Evolutionary conservation across 2,113 vertebrate species (phyloP).

Genomic region (Apistogramma diplotaenia): DNA sequence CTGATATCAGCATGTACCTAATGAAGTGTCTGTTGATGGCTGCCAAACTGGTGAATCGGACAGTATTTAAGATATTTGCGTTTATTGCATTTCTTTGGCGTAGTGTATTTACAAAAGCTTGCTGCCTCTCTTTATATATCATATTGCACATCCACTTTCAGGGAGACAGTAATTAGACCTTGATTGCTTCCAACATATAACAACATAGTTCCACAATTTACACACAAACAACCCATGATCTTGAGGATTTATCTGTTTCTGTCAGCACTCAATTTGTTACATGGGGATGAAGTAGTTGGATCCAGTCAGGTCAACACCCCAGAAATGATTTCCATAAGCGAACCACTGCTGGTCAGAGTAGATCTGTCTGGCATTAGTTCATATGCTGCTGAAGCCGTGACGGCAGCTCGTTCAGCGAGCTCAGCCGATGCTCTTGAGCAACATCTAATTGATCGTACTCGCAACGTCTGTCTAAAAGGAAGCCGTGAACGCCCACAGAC

Average conservation of each 20-base stretch:
- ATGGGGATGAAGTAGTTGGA: not conserved
- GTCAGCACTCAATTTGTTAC: not conserved
- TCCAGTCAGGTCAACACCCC: not conserved
- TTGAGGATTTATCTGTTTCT: not conserved
- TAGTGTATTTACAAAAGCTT: not conserved
- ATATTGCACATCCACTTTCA: not conserved
- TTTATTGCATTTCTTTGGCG: not conserved
- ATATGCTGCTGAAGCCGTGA: conserved; percentile 55
- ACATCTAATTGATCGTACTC: conserved; percentile 25
- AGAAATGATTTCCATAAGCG: not conserved
- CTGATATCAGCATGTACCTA: too few species aligned
- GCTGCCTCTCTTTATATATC: not conserved
- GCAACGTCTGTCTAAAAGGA: conserved; percentile 75
- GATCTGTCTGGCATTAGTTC: conserved; percentile 25
- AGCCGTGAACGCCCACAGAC: conserved; percentile 82
- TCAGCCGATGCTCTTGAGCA: conserved; percentile 64
- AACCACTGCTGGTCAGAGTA: not conserved
- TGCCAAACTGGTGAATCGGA: too few species aligned
- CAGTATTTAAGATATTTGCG: not conserved
- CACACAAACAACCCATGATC: not conserved
- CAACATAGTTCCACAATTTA: not conserved
- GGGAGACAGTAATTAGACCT: not conserved
- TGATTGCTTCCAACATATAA: not conserved
- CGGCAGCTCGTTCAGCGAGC: conserved; percentile 71
- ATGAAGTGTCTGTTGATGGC: too few species aligned